phyloP scores from a whole-genome alignment of 2,113 vertebrate genomes.

The Vombatus ursinus region DNA sequence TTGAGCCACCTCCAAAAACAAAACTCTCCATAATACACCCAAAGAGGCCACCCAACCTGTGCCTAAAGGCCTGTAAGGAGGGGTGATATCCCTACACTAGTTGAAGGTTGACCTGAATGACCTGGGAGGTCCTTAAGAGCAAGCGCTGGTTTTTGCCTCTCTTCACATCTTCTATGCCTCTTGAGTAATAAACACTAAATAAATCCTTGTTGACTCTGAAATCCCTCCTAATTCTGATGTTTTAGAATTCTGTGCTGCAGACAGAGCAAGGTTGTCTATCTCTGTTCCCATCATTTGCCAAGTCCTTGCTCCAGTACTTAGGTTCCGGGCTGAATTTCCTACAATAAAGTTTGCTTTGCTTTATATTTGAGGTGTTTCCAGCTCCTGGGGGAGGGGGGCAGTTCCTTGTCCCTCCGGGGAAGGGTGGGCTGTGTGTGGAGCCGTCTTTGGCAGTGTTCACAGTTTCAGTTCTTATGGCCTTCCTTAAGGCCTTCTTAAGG shows the following conservation, averaged over 20 bases:
- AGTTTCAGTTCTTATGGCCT: neutral
- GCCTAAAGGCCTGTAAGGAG: neutral
- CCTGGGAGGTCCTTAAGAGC: neutral
- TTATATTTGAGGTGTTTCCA: neutral
- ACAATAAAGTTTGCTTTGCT: neutral
- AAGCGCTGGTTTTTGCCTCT: neutral
- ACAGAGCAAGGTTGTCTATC: neutral
- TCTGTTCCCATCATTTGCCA: neutral
- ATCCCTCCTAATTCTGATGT: neutral
- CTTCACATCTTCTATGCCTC: neutral
- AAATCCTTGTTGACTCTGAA: neutral
- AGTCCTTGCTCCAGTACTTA: neutral
- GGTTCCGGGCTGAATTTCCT: neutral
- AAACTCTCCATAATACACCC: neutral
- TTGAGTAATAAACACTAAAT: neutral
- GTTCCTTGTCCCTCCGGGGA: neutral
- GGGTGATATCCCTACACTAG: neutral
- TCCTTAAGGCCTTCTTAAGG: too few species aligned
- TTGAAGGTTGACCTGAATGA: neutral
- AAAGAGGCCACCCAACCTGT: neutral
- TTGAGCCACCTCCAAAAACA: neutral
- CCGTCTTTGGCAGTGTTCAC: neutral
- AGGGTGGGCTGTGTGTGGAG: neutral
- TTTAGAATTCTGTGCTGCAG: neutral
- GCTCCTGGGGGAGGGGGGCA: neutral